Percentiles rank a stretch among this genome's conserved stretches.
Conservation (phyloP, 2,888 invertebrate genomes). For the Anodontia alba region DNA sequence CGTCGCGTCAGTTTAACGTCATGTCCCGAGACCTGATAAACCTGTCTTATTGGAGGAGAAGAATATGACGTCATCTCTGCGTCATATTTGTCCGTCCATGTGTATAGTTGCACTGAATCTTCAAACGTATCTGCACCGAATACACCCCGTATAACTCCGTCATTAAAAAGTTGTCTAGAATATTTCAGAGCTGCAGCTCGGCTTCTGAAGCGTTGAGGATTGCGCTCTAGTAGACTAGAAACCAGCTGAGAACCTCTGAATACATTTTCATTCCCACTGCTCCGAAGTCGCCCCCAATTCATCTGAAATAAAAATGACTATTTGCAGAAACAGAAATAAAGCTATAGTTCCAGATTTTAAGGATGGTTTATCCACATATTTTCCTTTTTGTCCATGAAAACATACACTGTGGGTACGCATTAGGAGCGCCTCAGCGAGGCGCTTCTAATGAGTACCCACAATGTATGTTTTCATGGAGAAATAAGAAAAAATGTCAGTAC, state of each 20-base stretch:
- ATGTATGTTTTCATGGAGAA: too few species aligned
- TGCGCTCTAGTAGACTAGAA: constrained; percentile 77
- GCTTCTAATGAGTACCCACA: too few species aligned
- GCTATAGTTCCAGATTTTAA: too few species aligned
- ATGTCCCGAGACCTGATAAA: constrained; percentile 46
- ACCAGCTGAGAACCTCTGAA: constrained; percentile 82
- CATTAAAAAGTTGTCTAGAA: constrained; percentile 77
- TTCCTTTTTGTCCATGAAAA: too few species aligned
- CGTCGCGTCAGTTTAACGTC: constrained; percentile 52
- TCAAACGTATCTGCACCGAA: constrained; percentile 77
- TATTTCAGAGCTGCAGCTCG: constrained; percentile 76
- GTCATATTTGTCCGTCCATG: constrained; percentile 73
- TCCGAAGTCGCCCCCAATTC: constrained; percentile 61
- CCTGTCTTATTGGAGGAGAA: constrained; percentile 2
- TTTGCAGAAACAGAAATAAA: neutral
- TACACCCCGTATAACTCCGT: constrained; percentile 77
- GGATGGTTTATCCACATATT: too few species aligned
- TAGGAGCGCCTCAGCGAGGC: too few species aligned
- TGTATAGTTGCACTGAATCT: constrained; percentile 80
- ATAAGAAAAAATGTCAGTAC: too few species aligned
- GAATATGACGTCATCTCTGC: constrained; percentile 67
- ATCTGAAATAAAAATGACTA: constrained; percentile 68
- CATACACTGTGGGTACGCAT: too few species aligned
- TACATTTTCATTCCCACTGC: constrained; percentile 68
- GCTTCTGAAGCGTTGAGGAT: constrained; percentile 72